Percentiles rank a stretch among this genome's conserved stretches.
These are phyloP conservation scores for Drosophila silvestris DNA, from an alignment of 2,888 invertebrate genomes.

Conservation along the genomic window DNA sequence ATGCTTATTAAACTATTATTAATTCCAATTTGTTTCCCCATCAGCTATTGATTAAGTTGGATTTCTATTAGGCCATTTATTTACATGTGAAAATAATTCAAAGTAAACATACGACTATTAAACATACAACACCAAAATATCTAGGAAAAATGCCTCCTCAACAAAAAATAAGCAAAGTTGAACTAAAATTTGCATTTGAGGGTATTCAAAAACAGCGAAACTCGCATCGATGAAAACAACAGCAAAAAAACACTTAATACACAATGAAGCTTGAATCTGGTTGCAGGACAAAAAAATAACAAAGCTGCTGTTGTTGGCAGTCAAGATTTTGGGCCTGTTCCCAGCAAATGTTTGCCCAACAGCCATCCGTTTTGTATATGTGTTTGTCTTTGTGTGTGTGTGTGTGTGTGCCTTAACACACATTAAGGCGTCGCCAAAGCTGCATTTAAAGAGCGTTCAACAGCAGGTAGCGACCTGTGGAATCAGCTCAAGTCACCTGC, in stretches of 20 bases:
- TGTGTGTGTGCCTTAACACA: constrained; percentile 34
- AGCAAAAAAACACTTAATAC: constrained; percentile 43
- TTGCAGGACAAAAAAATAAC: constrained; percentile 59
- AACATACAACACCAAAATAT: neutral
- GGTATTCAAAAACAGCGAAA: constrained; percentile 14
- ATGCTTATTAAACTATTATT: neutral
- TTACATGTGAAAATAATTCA: neutral
- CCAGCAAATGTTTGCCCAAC: constrained; percentile 13
- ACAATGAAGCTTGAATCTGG: constrained; percentile 66
- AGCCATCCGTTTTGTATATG: constrained; percentile 10
- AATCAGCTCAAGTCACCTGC: constrained; percentile 20
- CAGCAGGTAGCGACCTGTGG: constrained; percentile 50
- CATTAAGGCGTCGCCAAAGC: constrained; percentile 51
- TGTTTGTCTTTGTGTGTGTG: neutral
- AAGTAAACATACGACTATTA: neutral
- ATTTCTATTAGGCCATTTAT: neutral
- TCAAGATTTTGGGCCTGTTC: constrained; percentile 12
- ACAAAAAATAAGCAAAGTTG: neutral
- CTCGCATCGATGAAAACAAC: neutral
- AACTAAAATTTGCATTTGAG: neutral
- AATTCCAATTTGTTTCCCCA: neutral
- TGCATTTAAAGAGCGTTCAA: constrained; percentile 58
- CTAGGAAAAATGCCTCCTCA: neutral
- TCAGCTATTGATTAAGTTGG: neutral
- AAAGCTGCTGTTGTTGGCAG: constrained; percentile 53